Base-by-base conservation (phyloP, 2,888 invertebrate genomes). In the Trilocha varians region DNA sequence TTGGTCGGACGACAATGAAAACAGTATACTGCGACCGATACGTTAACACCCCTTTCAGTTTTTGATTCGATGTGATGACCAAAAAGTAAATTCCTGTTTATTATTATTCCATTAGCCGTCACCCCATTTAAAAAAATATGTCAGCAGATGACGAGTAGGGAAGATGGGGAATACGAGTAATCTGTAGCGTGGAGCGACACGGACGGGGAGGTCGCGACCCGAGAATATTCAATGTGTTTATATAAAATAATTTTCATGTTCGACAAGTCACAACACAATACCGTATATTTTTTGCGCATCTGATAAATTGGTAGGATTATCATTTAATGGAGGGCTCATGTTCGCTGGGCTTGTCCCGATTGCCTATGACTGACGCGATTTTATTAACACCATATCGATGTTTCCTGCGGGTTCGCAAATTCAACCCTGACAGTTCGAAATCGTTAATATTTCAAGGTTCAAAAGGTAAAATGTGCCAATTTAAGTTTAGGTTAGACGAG, bases 281-380 rank as follows among this genome's bases (percentile, higher is more conserved):
- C 64, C 65, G 71, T 65, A 73, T 71, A 78, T 84, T 84, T 85
- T 85, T 84, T 83, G 76, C 75, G 71, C 66, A 55, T 70, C 62
- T 83, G 73, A 84, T 85, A 84, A 82, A 85, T 85, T 83, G 84
- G 77, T 63, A 64, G 84, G 84, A 85, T 85, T 85, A 85, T 83
- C 82, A 80, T 83, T 83, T 84, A 85, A 84, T 84, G 84, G 82
- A 80, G 82, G 84, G 84, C 82, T 84, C 84, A 78, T 84, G 83
- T 84, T 78, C 71, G 74, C 64, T 67, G 75, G 78, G 73, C 77
- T 76, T 76, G 80, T 79, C 77, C 74, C 70, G 70, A 73, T 79
- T 73, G 74, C 75, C 77, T 82, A 78, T 77, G 76, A 83, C 73
- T 80, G 82, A 72, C 79, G 64, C 80, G 79, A 83, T 82, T 84